Percentiles rank a stretch among this genome's conserved stretches.
Evolutionary conservation across 2,113 vertebrate genomes (phyloP).

Genomic region (Piprites chloris): DNA sequence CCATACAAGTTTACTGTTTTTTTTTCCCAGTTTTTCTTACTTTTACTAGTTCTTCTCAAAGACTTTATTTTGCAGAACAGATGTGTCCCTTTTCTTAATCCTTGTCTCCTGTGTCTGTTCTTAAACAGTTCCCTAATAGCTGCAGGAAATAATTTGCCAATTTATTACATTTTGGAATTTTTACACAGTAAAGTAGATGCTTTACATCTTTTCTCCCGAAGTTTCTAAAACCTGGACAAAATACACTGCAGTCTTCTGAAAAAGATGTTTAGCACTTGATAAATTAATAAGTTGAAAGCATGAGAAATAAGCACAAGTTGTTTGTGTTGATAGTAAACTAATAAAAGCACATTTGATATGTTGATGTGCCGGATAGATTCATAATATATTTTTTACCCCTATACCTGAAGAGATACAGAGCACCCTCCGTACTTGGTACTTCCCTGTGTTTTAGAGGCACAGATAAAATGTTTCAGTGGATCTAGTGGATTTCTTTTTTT

Average conservation of each 20-base stretch:
- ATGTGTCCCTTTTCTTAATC: background rate
- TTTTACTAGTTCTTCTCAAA: background rate
- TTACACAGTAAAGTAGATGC: background rate
- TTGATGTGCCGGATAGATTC: background rate
- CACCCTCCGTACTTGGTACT: accelerated
- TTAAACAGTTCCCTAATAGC: background rate
- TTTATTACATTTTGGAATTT: background rate
- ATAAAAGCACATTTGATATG: background rate
- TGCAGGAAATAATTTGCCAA: background rate
- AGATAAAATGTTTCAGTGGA: background rate
- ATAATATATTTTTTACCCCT: background rate
- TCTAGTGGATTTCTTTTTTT: background rate
- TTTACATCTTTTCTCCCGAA: background rate
- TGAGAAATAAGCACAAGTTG: background rate
- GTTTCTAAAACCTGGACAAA: background rate
- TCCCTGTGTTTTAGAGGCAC: background rate
- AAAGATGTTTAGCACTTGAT: background rate
- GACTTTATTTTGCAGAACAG: background rate
- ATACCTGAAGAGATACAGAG: background rate
- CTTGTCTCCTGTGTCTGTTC: background rate
- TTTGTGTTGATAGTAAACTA: background rate
- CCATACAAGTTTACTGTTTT: background rate
- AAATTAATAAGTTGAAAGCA: background rate
- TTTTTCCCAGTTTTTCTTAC: background rate
- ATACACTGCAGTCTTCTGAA: background rate